Evolutionary conservation across 2,797 vertebrate genomes (phyloP).

Genomic region (Hoplostethus atlanticus): DNA sequence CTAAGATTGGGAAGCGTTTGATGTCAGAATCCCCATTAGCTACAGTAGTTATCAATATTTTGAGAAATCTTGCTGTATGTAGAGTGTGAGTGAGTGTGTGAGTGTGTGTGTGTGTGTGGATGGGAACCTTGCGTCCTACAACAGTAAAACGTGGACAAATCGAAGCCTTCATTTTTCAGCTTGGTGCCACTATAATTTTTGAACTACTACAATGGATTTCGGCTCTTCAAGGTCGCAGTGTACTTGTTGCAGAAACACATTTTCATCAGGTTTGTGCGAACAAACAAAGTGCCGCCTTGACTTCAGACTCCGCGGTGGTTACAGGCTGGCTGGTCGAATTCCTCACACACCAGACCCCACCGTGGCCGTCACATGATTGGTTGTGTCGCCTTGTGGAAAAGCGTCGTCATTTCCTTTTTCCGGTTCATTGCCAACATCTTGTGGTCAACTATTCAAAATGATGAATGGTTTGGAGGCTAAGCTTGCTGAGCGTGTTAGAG

Average conservation of each 20-base stretch:
- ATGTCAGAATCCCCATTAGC: constrained; percentile 60
- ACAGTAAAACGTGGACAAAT: too few relatives aligned
- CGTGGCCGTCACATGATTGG: too few relatives aligned
- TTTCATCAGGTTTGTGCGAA: too few relatives aligned
- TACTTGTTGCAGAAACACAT: neutral
- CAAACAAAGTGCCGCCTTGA: too few relatives aligned
- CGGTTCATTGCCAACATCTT: constrained; percentile 14
- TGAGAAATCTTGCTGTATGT: constrained; percentile 26
- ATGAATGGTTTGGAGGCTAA: constrained; percentile 38
- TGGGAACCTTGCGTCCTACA: too few relatives aligned
- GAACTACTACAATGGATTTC: too few relatives aligned
- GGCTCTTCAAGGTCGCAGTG: constrained; percentile 18
- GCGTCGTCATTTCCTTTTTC: neutral
- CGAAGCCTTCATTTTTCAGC: too few relatives aligned
- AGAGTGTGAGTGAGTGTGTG: constrained; percentile 25
- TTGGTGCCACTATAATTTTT: too few relatives aligned
- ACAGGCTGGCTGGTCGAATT: too few relatives aligned
- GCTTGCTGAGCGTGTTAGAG: constrained; percentile 19
- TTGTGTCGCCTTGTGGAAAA: too few relatives aligned
- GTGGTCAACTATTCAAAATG: constrained; percentile 26
- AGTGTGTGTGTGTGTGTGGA: neutral
- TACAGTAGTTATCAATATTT: constrained; percentile 34
- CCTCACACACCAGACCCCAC: too few relatives aligned
- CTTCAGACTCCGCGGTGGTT: too few relatives aligned
- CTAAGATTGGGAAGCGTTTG: constrained; percentile 53